phyloP scores from a whole-genome alignment of 2,113 vertebrate genomes.

The Pica pica region DNA sequence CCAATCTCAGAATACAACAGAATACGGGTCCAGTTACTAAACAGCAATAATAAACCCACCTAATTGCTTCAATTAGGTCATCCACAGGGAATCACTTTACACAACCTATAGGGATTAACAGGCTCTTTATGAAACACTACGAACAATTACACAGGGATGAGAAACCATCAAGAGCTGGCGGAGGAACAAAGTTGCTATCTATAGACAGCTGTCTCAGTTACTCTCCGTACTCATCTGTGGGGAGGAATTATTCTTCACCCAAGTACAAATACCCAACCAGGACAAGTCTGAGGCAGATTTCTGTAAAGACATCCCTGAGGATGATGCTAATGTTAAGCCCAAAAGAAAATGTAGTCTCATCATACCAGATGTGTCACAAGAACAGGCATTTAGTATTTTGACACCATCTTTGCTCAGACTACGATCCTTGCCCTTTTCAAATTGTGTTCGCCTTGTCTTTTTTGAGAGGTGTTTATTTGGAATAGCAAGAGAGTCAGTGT shows the following conservation, averaged over 20 bases:
- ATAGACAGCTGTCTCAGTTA: background rate
- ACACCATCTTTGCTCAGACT: background rate
- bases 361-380: background rate
- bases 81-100: constrained; percentile 43
- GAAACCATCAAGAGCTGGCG: background rate
- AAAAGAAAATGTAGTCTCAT: background rate
- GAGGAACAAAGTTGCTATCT: background rate
- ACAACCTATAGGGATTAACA: constrained; percentile 47
- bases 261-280: background rate
- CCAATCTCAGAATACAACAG: constrained; percentile 6
- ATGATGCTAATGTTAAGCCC: background rate
- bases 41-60: constrained; percentile 53
- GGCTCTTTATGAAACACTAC: constrained; percentile 3
- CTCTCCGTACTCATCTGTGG: background rate
- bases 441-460: background rate
- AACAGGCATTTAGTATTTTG: background rate
- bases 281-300: background rate
- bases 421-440: background rate
- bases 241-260: background rate
- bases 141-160: constrained; percentile 43
- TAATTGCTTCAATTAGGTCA: constrained; percentile 60
- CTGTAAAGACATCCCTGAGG: background rate
- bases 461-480: background rate
- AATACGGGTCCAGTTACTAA: constrained; percentile 50
- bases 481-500: background rate